phyloP scores from a whole-genome alignment of 2,888 invertebrate genomes.

The Cryptus armator region DNA sequence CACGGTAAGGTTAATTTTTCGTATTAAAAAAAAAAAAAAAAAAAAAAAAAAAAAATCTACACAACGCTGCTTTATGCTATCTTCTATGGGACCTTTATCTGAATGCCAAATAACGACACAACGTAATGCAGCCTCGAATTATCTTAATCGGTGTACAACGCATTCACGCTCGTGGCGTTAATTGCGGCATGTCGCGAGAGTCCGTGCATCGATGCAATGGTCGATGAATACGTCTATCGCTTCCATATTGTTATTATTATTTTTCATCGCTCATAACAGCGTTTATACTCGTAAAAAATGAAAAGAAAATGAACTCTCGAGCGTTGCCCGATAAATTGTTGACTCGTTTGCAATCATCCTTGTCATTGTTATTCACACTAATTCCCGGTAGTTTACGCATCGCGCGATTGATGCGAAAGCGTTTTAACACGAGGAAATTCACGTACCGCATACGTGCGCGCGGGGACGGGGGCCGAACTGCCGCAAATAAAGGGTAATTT shows the following conservation, averaged over 20 bases:
- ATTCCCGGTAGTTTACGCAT: background rate
- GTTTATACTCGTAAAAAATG: background rate
- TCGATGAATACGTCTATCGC: too few relatives aligned
- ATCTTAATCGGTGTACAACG: constrained; percentile 61
- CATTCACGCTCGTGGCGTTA: constrained; percentile 58
- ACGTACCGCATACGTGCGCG: background rate
- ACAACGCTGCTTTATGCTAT: background rate
- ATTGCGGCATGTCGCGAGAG: background rate
- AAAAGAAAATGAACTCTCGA: constrained; percentile 21
- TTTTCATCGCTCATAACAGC: too few relatives aligned
- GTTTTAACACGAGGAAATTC: constrained; percentile 35
- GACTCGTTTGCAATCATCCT: constrained; percentile 47
- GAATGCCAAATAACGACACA: constrained; percentile 52
- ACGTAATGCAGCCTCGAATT: constrained; percentile 48
- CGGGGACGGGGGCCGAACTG: constrained; percentile 1
- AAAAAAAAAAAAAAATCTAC: background rate
- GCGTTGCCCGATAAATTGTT: constrained; percentile 50
- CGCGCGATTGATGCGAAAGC: constrained; percentile 28
- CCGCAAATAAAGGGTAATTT: constrained; percentile 47
- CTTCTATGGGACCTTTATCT: background rate
- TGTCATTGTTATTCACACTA: constrained; percentile 35
- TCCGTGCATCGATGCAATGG: too few relatives aligned
- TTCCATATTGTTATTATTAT: too few relatives aligned
- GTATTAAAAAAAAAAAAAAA: background rate
- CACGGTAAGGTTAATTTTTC: constrained; percentile 14